These are phyloP conservation scores for Hirtodrosophila cameraria DNA, from an alignment of 2,888 invertebrate genomes.

Conservation along the genomic window DNA sequence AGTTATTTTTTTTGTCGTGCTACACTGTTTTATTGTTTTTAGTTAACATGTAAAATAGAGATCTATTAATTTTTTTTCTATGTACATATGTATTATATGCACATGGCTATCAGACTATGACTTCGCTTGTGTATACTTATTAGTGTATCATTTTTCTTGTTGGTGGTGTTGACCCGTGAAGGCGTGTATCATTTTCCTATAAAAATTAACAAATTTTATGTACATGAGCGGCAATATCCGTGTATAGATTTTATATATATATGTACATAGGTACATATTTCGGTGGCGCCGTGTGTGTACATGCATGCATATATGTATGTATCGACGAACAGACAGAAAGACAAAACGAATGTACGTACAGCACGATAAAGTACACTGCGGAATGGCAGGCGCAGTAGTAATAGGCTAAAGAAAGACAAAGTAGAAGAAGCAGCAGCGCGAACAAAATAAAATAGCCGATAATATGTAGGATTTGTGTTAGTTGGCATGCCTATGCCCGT, in stretches of 20 bases:
- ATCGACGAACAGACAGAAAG: slow-evolving; percentile 62
- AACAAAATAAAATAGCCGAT: slow-evolving; percentile 77
- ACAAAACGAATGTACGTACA: slow-evolving; percentile 70
- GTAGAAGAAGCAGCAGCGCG: slow-evolving; percentile 64
- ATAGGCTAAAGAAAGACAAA: slow-evolving; percentile 71
- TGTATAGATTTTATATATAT: slow-evolving; percentile 62
- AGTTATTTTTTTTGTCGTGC: slow-evolving; percentile 41
- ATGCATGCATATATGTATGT: slow-evolving; percentile 66
- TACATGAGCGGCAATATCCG: slow-evolving; percentile 72
- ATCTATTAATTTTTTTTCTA: not conserved
- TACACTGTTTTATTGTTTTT: slow-evolving; percentile 15
- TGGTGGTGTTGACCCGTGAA: slow-evolving; percentile 13
- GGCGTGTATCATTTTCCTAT: slow-evolving; percentile 7
- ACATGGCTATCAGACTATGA: too few relatives aligned
- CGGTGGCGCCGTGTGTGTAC: slow-evolving; percentile 60
- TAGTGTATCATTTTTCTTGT: slow-evolving; percentile 5
- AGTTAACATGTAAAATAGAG: not conserved
- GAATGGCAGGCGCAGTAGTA: slow-evolving; percentile 70
- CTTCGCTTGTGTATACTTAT: not conserved
- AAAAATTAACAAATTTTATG: slow-evolving; percentile 47
- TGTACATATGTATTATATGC: slow-evolving; percentile 2
- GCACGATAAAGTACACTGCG: slow-evolving; percentile 67
- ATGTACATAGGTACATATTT: slow-evolving; percentile 54
- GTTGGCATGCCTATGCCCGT: slow-evolving; percentile 52
- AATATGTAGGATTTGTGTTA: slow-evolving; percentile 63